Conservation (phyloP, 2,888 invertebrate species). For the Halictus quadricinctus region DNA sequence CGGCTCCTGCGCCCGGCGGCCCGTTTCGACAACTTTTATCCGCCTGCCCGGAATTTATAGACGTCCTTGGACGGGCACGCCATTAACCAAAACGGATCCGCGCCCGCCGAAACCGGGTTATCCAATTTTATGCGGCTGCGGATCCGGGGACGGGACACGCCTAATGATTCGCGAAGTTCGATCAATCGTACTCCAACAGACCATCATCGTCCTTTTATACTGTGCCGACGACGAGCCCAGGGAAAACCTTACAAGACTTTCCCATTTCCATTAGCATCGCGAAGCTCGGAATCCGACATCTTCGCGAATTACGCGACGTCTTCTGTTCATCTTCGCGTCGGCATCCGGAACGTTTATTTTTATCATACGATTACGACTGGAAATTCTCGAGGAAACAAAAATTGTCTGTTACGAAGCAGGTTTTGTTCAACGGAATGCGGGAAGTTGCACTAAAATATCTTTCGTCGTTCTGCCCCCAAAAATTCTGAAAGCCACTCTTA, state of each 20-base stretch:
- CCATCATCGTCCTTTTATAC: not conserved
- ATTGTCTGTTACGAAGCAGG: no score
- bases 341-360: no score
- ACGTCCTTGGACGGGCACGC: constrained; percentile 16
- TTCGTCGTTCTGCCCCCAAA: no score
- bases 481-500: no score
- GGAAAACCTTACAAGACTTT: constrained; percentile 42
- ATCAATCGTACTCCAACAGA: constrained; percentile 9
- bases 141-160: not conserved
- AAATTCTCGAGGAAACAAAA: no score
- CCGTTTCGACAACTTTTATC: constrained; percentile 31
- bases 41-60: constrained; percentile 32
- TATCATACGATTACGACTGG: no score
- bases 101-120: constrained; percentile 5
- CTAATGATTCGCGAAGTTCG: constrained; percentile 27
- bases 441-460: no score
- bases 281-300: not conserved
- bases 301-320: not conserved
- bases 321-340: no score
- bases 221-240: not conserved
- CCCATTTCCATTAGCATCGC: constrained; percentile 44
- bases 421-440: no score
- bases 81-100: not conserved
- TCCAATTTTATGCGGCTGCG: constrained; percentile 16
- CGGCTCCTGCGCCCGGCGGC: not conserved